Percentiles rank a stretch among this genome's conserved stretches.
Conservation (phyloP, 2,888 invertebrate genomes). For the Aspidiotus rigidus region DNA sequence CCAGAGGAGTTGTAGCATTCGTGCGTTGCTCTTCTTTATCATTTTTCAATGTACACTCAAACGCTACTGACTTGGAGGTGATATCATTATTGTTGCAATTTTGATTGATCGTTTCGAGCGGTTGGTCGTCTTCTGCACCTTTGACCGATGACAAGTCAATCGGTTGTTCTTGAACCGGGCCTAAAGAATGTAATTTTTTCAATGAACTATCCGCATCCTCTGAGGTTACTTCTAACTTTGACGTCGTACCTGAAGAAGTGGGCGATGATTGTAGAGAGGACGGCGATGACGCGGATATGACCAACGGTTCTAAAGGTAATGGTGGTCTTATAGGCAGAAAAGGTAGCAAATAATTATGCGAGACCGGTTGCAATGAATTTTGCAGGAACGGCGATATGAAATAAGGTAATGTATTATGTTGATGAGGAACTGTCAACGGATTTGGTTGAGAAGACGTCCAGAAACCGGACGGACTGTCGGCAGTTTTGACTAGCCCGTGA, state of each 20-base stretch:
- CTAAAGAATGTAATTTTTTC: conserved; percentile 17
- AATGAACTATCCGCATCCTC: conserved; percentile 10
- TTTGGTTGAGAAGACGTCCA: conserved; percentile 19
- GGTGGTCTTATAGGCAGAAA: conserved; percentile 21
- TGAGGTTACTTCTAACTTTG: neutral
- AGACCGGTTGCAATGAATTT: conserved; percentile 16
- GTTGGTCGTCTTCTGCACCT: neutral
- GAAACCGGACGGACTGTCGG: conserved; percentile 9
- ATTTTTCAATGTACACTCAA: neutral
- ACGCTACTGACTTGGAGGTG: neutral
- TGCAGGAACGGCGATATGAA: conserved; percentile 32
- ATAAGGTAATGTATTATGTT: conserved; percentile 18
- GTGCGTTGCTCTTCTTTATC: neutral
- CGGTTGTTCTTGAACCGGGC: conserved; percentile 35
- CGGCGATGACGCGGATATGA: conserved; percentile 22
- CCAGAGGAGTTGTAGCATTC: conserved; percentile 24
- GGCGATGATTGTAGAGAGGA: conserved; percentile 25
- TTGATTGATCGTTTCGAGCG: neutral
- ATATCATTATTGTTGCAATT: neutral
- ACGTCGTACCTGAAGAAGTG: conserved; percentile 5
- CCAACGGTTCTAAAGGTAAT: conserved; percentile 33
- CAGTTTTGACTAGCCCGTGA: conserved; percentile 7
- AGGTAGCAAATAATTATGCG: conserved; percentile 28
- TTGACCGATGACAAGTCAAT: conserved; percentile 35
- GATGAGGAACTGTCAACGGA: conserved; percentile 22